phyloP scores from a whole-genome alignment of 2,888 invertebrate genomes.

The Lepeophtheirus nordmannii region DNA sequence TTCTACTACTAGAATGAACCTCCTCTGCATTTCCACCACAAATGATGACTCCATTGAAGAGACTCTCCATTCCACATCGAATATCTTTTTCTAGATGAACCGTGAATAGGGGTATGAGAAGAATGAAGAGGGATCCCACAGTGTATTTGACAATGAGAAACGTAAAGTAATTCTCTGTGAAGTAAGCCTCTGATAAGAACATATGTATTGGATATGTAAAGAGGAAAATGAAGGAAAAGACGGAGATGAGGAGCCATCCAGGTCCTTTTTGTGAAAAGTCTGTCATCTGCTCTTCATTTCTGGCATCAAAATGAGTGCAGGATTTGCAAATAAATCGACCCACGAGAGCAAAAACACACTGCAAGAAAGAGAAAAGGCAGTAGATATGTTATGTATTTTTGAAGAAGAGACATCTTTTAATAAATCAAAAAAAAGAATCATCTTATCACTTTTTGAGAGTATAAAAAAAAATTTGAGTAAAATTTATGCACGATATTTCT shows the following conservation, averaged over 20 bases:
- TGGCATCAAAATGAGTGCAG: background rate
- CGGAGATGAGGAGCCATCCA: slow-evolving; percentile 14
- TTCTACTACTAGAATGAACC: background rate
- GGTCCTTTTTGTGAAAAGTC: background rate
- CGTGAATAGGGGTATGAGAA: slow-evolving; percentile 17
- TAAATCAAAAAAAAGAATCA: background rate
- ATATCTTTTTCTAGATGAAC: slow-evolving; percentile 14
- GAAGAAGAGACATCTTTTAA: background rate
- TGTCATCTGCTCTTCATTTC: background rate
- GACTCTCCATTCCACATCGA: slow-evolving; percentile 9
- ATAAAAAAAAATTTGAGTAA: background rate
- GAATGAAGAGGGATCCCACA: slow-evolving; percentile 15
- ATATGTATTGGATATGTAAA: slow-evolving; percentile 18
- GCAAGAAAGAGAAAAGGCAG: background rate
- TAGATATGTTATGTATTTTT: background rate
- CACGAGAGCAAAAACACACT: slow-evolving; percentile 7
- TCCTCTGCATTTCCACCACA: background rate
- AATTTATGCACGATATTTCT: background rate
- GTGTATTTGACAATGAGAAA: slow-evolving; percentile 21
- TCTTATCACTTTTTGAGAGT: background rate
- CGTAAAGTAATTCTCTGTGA: slow-evolving; percentile 9
- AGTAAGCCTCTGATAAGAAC: slow-evolving; percentile 14
- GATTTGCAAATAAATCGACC: slow-evolving; percentile 15
- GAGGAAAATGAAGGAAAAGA: slow-evolving; percentile 13
- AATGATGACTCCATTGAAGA: background rate